phyloP scores from a whole-genome alignment of 2,888 invertebrate genomes.

The Abrostola triplasia region DNA sequence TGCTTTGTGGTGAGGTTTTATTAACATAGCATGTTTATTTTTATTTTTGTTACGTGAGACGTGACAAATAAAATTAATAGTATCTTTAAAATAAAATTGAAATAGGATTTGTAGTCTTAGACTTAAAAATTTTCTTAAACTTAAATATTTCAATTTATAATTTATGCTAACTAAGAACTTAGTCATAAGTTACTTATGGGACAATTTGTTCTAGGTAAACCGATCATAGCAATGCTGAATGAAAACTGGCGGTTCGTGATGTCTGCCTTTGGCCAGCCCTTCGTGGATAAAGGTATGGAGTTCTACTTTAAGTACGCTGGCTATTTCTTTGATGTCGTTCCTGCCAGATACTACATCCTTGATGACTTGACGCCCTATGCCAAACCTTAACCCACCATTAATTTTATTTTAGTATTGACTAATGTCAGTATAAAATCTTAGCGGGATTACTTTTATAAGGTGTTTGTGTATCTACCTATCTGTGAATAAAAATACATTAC shows the following conservation, averaged over 20 bases:
- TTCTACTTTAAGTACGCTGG: conserved; percentile 53
- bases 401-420: background rate
- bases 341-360: conserved; percentile 59
- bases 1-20: too few relatives aligned
- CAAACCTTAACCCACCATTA: conserved; percentile 28
- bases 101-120: too few relatives aligned
- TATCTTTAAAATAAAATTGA: too few relatives aligned
- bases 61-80: too few relatives aligned
- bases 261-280: conserved; percentile 56
- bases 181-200: background rate
- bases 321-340: conserved; percentile 58
- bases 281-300: conserved; percentile 62
- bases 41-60: too few relatives aligned
- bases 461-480: too few relatives aligned
- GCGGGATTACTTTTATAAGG: background rate
- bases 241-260: conserved; percentile 60
- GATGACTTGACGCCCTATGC: conserved; percentile 65
- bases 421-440: background rate
- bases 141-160: background rate
- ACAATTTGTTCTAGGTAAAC: conserved; percentile 45
- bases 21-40: too few relatives aligned
- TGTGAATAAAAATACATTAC: too few relatives aligned
- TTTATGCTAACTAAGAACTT: background rate
- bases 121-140: too few relatives aligned
- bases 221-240: conserved; percentile 48